A percentile compares a stretch with the other conserved stretches of the same genome.
Evolutionary conservation across 2,113 vertebrate species (phyloP).

Genomic region (Xenopus borealis): DNA sequence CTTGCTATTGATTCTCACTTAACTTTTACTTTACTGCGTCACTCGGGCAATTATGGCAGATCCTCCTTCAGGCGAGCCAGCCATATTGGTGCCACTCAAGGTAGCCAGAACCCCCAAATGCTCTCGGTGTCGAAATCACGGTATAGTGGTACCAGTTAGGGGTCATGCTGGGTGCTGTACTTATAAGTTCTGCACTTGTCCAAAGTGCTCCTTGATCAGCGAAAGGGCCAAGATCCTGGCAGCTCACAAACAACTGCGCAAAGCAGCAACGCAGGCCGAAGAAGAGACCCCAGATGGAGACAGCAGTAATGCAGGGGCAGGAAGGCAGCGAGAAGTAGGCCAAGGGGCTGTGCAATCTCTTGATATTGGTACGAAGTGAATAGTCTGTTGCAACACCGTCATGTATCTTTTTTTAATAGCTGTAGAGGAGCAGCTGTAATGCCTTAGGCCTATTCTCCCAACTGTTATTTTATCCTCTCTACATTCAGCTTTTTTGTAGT

Average conservation of each 20-base stretch:
- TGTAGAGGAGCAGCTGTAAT: no score
- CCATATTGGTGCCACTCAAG: no score
- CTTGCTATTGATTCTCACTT: no score
- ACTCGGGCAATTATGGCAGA: no score
- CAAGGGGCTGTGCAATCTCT: neutral
- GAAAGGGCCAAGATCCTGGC: constrained; percentile 78
- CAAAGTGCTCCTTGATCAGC: constrained; percentile 74
- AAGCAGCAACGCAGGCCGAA: neutral
- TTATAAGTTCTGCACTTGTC: constrained; percentile 73
- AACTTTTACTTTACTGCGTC: no score
- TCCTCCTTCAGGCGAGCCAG: no score
- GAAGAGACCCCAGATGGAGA: neutral
- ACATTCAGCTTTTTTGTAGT: no score
- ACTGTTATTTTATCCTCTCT: no score
- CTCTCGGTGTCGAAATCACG: constrained; percentile 78
- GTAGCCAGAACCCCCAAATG: constrained; percentile 68
- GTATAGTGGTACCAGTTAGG: constrained; percentile 71
- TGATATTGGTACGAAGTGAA: neutral
- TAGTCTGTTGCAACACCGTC: no score
- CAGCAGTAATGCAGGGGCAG: neutral
- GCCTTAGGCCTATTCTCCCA: no score
- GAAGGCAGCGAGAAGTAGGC: neutral
- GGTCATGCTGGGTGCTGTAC: constrained; percentile 73
- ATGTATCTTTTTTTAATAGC: no score
- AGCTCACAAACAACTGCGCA: constrained; percentile 61